Evolutionary conservation across 2,113 vertebrate species (phyloP).

Genomic region (Phyllopteryx taeniolatus): DNA sequence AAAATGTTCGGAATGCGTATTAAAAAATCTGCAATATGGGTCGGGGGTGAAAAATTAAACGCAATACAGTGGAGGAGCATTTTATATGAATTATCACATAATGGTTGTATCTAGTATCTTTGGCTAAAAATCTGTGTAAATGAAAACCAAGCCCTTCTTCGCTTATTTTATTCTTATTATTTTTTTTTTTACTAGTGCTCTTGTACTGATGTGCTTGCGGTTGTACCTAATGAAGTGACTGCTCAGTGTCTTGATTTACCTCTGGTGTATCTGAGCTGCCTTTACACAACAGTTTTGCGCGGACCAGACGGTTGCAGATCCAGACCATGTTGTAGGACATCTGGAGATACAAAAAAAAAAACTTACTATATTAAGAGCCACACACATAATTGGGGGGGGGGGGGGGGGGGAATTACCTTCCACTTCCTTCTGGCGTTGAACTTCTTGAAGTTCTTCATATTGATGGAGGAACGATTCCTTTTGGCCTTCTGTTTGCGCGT

Average conservation of each 20-base stretch:
- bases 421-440: slow-evolving; percentile 78
- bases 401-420: slow-evolving; percentile 66
- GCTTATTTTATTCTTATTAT: no score
- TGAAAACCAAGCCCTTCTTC: no score
- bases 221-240: neutral
- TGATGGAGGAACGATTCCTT: slow-evolving; percentile 77
- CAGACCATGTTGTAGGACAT: slow-evolving; percentile 76
- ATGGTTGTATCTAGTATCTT: no score
- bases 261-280: slow-evolving; percentile 44
- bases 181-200: no score
- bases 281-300: slow-evolving; percentile 54
- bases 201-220: no score
- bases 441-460: slow-evolving; percentile 80
- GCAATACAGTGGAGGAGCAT: neutral
- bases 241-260: slow-evolving; percentile 51
- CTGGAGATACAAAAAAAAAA: slow-evolving; percentile 27
- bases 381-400: neutral
- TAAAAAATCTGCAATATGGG: no score
- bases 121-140: no score
- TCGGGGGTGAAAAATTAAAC: no score
- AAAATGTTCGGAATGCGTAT: no score
- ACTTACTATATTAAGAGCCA: neutral
- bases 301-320: slow-evolving; percentile 69
- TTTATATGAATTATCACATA: neutral
- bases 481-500: slow-evolving; percentile 64